Conservation (phyloP, 2,888 invertebrate species). For the Ophion ventricosus region DNA sequence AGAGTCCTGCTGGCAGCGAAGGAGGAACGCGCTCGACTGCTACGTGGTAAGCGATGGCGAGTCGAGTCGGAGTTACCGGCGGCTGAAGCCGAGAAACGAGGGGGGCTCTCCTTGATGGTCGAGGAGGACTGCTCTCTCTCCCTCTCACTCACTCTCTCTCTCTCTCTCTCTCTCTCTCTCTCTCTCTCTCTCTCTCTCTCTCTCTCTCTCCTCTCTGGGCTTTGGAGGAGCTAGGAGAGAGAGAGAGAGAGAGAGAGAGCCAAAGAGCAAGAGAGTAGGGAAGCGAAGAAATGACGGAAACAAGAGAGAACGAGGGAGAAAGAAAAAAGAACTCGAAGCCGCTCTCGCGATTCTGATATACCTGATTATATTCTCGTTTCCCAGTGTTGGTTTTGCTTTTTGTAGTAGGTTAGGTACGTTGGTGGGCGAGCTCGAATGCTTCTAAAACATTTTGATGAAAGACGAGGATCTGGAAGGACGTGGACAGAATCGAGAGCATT, state of each 20-base stretch:
- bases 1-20: constrained; percentile 65
- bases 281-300: constrained; percentile 51
- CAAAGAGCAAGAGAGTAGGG: constrained; percentile 20
- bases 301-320: constrained; percentile 40
- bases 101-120: constrained; percentile 60
- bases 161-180: constrained; percentile 11
- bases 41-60: constrained; percentile 65
- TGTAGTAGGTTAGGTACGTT: constrained; percentile 24
- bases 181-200: not conserved
- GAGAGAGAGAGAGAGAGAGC: constrained; percentile 49
- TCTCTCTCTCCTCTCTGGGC: constrained; percentile 45
- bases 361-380: constrained; percentile 39
- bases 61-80: constrained; percentile 64
- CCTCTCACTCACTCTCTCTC: constrained; percentile 14
- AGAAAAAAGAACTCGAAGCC: constrained; percentile 19
- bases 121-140: constrained; percentile 35
- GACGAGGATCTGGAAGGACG: not conserved
- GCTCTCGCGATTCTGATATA: constrained; percentile 31
- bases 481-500: constrained; percentile 1
- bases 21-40: constrained; percentile 71
- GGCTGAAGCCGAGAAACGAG: constrained; percentile 53
- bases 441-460: constrained; percentile 1
- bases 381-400: constrained; percentile 34
- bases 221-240: constrained; percentile 56
- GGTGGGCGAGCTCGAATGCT: constrained; percentile 17